Conservation (phyloP, 2,113 vertebrate species). For the Bujurquina vittata region DNA sequence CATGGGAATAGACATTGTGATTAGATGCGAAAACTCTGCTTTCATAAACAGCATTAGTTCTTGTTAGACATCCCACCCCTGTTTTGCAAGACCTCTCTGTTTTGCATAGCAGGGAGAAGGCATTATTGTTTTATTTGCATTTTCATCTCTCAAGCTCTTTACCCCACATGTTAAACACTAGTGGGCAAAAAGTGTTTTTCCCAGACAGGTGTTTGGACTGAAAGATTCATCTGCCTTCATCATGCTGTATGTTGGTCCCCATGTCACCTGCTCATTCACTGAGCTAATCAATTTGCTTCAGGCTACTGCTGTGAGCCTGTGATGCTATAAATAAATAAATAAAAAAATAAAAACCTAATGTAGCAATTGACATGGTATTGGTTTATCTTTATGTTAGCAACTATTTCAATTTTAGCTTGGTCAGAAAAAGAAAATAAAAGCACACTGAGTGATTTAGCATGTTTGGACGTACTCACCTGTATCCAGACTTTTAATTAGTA, state of each 20-base stretch:
- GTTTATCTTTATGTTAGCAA: no score
- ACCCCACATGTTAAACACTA: slow-evolving; percentile 54
- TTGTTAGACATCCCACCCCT: slow-evolving; percentile 80
- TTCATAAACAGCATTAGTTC: slow-evolving; percentile 92
- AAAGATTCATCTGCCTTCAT: slow-evolving; percentile 15
- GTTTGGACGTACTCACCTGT: no score
- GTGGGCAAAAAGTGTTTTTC: slow-evolving; percentile 47
- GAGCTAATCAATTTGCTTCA: slow-evolving; percentile 59
- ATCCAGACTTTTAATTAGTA: no score
- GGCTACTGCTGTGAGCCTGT: slow-evolving; percentile 52
- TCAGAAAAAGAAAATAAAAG: no score
- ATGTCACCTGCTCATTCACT: slow-evolving; percentile 42
- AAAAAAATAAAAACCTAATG: background rate
- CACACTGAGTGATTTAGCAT: no score
- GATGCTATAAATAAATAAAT: slow-evolving; percentile 43
- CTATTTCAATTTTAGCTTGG: no score
- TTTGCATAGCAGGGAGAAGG: slow-evolving; percentile 62
- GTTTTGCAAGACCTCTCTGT: slow-evolving; percentile 68
- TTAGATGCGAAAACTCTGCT: slow-evolving; percentile 89
- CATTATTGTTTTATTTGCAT: slow-evolving; percentile 64
- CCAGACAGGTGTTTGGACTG: slow-evolving; percentile 54
- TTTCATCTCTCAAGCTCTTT: slow-evolving; percentile 48
- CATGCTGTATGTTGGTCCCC: background rate
- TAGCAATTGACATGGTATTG: no score
- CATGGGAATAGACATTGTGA: slow-evolving; percentile 91